Base-by-base conservation (phyloP, 2,113 vertebrate species). In the Coregonus clupeaformis region DNA sequence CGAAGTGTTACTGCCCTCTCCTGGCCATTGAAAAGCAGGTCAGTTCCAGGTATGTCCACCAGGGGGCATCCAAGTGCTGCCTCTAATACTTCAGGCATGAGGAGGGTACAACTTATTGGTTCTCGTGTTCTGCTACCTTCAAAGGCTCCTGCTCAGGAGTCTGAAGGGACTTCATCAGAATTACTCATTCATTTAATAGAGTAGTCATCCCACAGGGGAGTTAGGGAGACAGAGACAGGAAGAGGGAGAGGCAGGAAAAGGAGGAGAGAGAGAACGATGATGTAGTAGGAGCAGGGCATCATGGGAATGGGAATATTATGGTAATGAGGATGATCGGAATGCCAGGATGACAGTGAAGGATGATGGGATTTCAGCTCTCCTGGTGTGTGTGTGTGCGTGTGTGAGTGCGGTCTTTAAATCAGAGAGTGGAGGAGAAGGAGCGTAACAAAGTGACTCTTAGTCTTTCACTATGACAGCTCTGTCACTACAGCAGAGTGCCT, bases 301-400 rank as follows among this genome's bases (percentile, higher is more conserved):
- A 75, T 73, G 79, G 85, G 84, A 87, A 88, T 87, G 80, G 85
- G 85, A 89, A 88, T 84, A 90, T 90, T 88, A 88, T 90, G 85
- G 79, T 88, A 91, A 90, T 89, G 70, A 27, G 0, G 60, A 82
- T 79, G 73, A 69, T 68, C 74, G 77, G 76, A 77, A 83, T 74
- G 47, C 73, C 30, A 70, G 30, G 42, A 80, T 81, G 86, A 88
- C 88, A 81, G 59, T 67, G 86, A 85, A 78, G 81, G 79, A 86
- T 87, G 90, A 83, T 80, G 79, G 77, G 84, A 87, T 87, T 85
- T 77, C 29, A 66, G 75, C 47, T 66, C 75, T 83, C 83, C 79
- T 82, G 75, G 76, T 30, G 45, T 30, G 18, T 18, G 16, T 70
- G 16, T 72, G 55, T 63, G 30, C 22, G 49, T 22, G 25, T 71